Evolutionary conservation across 1,140 invertebrate genomes (phyloP).

Genomic region (Subanguina moxae): DNA sequence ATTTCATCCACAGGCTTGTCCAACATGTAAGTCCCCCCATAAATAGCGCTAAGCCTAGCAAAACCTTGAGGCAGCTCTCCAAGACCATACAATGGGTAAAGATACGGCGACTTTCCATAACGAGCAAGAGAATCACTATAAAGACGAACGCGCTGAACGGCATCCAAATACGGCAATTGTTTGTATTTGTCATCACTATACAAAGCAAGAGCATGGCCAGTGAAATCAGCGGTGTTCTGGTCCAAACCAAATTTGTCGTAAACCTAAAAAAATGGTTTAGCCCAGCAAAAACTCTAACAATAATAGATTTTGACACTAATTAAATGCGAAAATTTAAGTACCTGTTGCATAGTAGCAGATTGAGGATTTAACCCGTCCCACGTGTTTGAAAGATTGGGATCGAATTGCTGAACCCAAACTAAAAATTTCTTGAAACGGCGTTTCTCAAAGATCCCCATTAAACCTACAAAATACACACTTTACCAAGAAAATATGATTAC

Average conservation of each 20-base stretch:
- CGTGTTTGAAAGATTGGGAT: slow-evolving; percentile 82
- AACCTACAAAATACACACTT: slow-evolving; percentile 65
- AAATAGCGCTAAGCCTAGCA: slow-evolving; percentile 93
- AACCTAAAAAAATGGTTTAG: slow-evolving; percentile 60
- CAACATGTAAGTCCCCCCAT: slow-evolving; percentile 70
- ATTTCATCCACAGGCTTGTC: slow-evolving; percentile 96
- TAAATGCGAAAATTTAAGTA: slow-evolving; percentile 16
- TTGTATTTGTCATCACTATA: slow-evolving; percentile 76
- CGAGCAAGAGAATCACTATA: slow-evolving; percentile 94
- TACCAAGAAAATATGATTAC: not conserved
- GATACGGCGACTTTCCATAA: slow-evolving; percentile 97
- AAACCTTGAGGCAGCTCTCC: slow-evolving; percentile 98
- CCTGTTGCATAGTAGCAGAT: slow-evolving; percentile 74
- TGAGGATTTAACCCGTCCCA: slow-evolving; percentile 90
- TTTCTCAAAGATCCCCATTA: slow-evolving; percentile 99
- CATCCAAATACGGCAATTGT: slow-evolving; percentile 73
- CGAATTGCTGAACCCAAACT: slow-evolving; percentile 87
- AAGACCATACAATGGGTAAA: slow-evolving; percentile 97
- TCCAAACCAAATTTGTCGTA: slow-evolving; percentile 95
- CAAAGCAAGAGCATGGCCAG: slow-evolving; percentile 92
- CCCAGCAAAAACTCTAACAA: not conserved
- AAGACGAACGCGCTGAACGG: slow-evolving; percentile 84
- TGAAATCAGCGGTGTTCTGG: slow-evolving; percentile 95
- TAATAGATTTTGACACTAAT: not conserved
- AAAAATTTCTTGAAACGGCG: slow-evolving; percentile 93